Evolutionary conservation across 2,888 invertebrate genomes (phyloP).

Genomic region (Helicoverpa assulta): DNA sequence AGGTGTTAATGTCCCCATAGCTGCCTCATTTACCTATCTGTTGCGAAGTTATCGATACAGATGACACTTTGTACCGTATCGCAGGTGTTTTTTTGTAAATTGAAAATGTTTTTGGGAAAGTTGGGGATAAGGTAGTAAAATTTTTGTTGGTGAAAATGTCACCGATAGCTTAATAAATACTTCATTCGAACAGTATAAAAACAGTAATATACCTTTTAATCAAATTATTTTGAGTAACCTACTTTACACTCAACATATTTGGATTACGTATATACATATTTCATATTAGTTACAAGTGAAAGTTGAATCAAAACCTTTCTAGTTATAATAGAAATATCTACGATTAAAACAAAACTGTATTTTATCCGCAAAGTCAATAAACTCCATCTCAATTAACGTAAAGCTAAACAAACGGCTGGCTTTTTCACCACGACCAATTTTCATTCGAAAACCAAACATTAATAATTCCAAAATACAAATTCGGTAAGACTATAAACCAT

Average conservation of each 20-base stretch:
- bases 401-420: slow-evolving; percentile 50
- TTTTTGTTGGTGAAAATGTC: too few relatives aligned
- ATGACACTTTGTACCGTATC: slow-evolving; percentile 5
- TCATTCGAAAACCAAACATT: slow-evolving; percentile 30
- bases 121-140: too few relatives aligned
- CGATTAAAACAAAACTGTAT: slow-evolving; percentile 30
- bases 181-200: too few relatives aligned
- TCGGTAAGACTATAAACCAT: slow-evolving; percentile 42
- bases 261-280: too few relatives aligned
- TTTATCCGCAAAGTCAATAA: slow-evolving; percentile 7
- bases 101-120: too few relatives aligned
- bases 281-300: background rate
- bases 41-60: slow-evolving; percentile 43
- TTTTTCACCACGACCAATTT: slow-evolving; percentile 37
- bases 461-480: slow-evolving; percentile 34
- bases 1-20: slow-evolving; percentile 55
- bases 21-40: slow-evolving; percentile 47
- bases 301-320: background rate
- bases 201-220: too few relatives aligned
- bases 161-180: too few relatives aligned
- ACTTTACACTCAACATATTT: background rate
- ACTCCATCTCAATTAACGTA: slow-evolving; percentile 34
- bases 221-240: too few relatives aligned
- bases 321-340: background rate
- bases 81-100: background rate